A percentile compares a stretch with the other conserved stretches of the same genome.
Evolutionary conservation across 2,888 invertebrate genomes (phyloP).

Genomic region (Cremastobaeus sp.): DNA sequence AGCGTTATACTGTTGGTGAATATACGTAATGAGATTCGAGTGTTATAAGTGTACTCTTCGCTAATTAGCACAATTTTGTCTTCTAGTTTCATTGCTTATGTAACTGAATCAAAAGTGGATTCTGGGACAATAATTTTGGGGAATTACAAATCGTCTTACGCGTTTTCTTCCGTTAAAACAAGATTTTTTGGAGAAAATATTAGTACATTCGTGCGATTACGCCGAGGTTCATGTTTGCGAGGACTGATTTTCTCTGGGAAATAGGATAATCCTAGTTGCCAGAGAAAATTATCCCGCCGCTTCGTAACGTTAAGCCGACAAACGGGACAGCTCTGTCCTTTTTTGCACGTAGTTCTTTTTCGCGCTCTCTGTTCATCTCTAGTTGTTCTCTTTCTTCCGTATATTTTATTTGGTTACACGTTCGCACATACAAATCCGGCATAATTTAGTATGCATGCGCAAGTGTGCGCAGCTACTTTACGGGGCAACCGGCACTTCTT

Average conservation of each 20-base stretch:
- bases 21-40: too few relatives aligned
- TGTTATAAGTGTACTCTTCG: too few relatives aligned
- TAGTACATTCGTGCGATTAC: conserved; percentile 57
- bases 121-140: conserved; percentile 10
- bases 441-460: conserved; percentile 65
- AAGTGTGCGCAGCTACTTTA: conserved; percentile 57
- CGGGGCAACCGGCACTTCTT: conserved; percentile 55
- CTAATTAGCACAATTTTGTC: too few relatives aligned
- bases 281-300: conserved; percentile 59
- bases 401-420: conserved; percentile 55
- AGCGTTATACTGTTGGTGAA: too few relatives aligned
- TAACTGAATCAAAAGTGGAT: conserved; percentile 22
- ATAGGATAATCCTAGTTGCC: conserved; percentile 57
- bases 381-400: conserved; percentile 5
- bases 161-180: conserved; percentile 26
- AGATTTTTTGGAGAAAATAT: conserved; percentile 43
- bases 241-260: conserved; percentile 58
- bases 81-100: too few relatives aligned
- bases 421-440: conserved; percentile 61
- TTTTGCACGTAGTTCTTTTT: conserved; percentile 20
- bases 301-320: conserved; percentile 60
- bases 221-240: conserved; percentile 55
- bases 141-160: conserved; percentile 46
- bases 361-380: neutral
- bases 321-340: conserved; percentile 57